phyloP scores from a whole-genome alignment of 2,797 vertebrate genomes.

The Pelochelys cantorii region DNA sequence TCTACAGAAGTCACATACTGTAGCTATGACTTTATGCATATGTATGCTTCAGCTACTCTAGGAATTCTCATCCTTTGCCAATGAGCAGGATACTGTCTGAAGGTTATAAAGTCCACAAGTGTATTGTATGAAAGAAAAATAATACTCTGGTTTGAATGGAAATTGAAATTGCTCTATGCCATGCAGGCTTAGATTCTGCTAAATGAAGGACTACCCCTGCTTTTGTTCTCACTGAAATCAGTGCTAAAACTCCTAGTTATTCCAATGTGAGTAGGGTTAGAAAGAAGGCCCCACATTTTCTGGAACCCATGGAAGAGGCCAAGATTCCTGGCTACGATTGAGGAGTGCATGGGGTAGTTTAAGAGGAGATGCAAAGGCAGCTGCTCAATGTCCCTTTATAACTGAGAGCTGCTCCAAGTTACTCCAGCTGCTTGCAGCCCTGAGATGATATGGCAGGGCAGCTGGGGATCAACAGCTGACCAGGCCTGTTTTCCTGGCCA shows the following conservation, averaged over 20 bases:
- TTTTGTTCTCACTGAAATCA: neutral
- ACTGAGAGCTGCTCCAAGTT: neutral
- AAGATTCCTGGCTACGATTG: neutral
- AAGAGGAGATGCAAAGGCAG: neutral
- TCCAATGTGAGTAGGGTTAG: neutral
- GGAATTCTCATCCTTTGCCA: neutral
- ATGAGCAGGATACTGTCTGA: slow-evolving; percentile 16
- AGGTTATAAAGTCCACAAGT: slow-evolving; percentile 37
- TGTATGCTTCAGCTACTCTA: neutral
- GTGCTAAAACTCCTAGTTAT: neutral
- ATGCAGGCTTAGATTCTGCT: neutral
- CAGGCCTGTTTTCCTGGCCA: neutral
- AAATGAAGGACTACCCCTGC: too few species aligned
- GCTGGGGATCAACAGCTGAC: neutral
- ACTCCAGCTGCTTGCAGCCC: neutral
- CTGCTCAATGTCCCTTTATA: neutral
- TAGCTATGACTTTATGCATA: neutral
- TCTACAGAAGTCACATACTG: neutral
- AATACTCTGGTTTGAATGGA: neutral
- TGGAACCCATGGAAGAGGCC: neutral
- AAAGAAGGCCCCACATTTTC: neutral
- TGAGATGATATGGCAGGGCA: neutral
- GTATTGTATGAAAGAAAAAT: slow-evolving; percentile 12
- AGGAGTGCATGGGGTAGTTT: neutral
- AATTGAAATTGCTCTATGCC: neutral